Evolutionary conservation across 2,888 invertebrate genomes (phyloP).

Genomic region (Drosophila barbarae): DNA sequence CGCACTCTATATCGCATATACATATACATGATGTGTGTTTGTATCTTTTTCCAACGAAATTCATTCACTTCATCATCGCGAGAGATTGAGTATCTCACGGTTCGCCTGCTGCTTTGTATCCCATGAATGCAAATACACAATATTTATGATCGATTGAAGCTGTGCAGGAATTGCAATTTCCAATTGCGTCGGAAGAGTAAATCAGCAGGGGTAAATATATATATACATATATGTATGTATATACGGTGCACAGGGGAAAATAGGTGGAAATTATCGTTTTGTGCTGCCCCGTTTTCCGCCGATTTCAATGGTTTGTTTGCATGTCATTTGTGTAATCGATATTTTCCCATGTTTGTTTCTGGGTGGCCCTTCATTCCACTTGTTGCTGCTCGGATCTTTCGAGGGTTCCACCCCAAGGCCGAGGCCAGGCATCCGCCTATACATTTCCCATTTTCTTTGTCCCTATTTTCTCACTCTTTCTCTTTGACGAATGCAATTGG

Average conservation of each 20-base stretch:
- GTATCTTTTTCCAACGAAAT: constrained; percentile 8
- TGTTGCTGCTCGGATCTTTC: constrained; percentile 26
- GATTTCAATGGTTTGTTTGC: constrained; percentile 23
- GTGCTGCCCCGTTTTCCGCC: background rate
- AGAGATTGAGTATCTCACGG: constrained; percentile 12
- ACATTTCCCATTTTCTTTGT: background rate
- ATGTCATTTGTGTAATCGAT: constrained; percentile 39
- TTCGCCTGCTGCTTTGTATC: constrained; percentile 28
- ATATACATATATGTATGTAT: background rate
- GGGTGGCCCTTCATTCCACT: constrained; percentile 15
- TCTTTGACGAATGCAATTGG: constrained; percentile 22
- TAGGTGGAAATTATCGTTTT: background rate
- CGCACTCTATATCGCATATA: constrained; percentile 13
- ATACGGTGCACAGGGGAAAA: background rate
- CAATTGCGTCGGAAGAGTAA: constrained; percentile 29
- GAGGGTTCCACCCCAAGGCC: constrained; percentile 23
- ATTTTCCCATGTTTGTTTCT: constrained; percentile 1
- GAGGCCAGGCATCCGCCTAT: constrained; percentile 19
- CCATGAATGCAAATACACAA: constrained; percentile 28
- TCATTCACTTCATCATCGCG: constrained; percentile 13
- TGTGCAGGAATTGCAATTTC: constrained; percentile 54
- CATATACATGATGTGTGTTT: background rate
- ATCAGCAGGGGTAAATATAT: background rate
- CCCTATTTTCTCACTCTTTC: background rate
- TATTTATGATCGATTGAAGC: constrained; percentile 44